phyloP scores from a whole-genome alignment of 2,797 vertebrate genomes.

The Taeniopygia guttata region DNA sequence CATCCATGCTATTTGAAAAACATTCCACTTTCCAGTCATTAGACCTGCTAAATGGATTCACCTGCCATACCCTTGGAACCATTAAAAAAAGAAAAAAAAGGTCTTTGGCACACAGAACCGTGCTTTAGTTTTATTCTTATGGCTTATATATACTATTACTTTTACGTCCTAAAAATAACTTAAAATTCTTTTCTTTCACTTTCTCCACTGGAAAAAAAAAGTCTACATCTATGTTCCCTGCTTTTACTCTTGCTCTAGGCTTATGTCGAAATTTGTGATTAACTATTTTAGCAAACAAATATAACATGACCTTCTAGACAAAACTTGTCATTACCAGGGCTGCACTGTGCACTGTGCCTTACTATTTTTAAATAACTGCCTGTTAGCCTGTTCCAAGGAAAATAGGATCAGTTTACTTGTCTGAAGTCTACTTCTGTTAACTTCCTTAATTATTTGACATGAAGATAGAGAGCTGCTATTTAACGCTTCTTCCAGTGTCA shows the following conservation, averaged over 20 bases:
- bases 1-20: constrained; percentile 62
- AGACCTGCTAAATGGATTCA: constrained; percentile 67
- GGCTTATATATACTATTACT: not conserved
- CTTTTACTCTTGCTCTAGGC: not conserved
- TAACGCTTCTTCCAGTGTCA: constrained; percentile 28
- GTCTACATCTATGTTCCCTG: not conserved
- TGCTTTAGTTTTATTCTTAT: not conserved
- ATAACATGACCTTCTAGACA: not conserved
- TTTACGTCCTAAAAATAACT: not conserved
- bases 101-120: not conserved
- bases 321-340: not conserved
- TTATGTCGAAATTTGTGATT: constrained; percentile 3
- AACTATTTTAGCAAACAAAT: not conserved
- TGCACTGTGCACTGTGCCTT: not conserved
- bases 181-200: not conserved
- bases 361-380: not conserved
- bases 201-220: not conserved
- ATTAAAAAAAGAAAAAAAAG: not conserved
- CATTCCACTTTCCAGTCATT: constrained; percentile 71
- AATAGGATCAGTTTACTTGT: not conserved
- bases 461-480: constrained; percentile 18
- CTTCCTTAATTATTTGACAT: constrained; percentile 36
- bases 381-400: not conserved
- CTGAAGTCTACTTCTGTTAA: constrained; percentile 39
- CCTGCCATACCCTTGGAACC: constrained; percentile 49